phyloP scores from a whole-genome alignment of 2,797 vertebrate species.

The Clarias platycephalus region DNA sequence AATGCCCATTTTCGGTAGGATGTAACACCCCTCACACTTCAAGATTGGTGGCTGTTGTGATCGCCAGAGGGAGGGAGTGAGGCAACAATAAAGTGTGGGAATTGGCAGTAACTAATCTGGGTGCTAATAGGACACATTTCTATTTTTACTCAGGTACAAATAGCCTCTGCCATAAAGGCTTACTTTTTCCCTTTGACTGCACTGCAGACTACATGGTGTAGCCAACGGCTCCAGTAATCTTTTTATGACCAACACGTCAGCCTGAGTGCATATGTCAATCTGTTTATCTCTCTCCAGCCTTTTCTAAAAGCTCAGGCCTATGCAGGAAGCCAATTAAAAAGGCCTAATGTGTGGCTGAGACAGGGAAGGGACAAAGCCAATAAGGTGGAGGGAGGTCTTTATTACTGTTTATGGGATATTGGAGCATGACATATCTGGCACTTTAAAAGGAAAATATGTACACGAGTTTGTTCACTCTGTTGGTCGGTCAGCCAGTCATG shows the following conservation, averaged over 20 bases:
- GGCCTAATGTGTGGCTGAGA: neutral
- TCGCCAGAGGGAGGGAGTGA: neutral
- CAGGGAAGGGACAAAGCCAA: neutral
- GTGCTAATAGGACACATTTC: neutral
- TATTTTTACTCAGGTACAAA: neutral
- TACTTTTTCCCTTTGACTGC: neutral
- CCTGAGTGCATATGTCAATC: slow-evolving; percentile 49
- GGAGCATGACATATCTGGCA: neutral
- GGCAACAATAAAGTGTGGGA: neutral
- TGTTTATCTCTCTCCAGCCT: slow-evolving; percentile 52
- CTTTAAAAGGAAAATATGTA: neutral
- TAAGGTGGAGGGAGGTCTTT: neutral
- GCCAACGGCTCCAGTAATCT: neutral
- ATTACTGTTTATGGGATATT: neutral
- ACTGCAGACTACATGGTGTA: neutral
- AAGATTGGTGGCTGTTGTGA: neutral
- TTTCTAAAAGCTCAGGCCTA: slow-evolving; percentile 25
- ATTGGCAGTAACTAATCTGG: neutral
- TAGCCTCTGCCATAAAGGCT: neutral
- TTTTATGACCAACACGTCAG: slow-evolving; percentile 30
- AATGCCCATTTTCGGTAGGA: neutral
- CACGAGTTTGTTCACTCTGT: neutral
- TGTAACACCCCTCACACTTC: neutral
- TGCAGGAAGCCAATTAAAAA: neutral
- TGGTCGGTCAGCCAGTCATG: neutral